These are phyloP conservation scores for Heterotis niloticus DNA, from an alignment of 2,113 vertebrate genomes.

Conservation along the genomic window DNA sequence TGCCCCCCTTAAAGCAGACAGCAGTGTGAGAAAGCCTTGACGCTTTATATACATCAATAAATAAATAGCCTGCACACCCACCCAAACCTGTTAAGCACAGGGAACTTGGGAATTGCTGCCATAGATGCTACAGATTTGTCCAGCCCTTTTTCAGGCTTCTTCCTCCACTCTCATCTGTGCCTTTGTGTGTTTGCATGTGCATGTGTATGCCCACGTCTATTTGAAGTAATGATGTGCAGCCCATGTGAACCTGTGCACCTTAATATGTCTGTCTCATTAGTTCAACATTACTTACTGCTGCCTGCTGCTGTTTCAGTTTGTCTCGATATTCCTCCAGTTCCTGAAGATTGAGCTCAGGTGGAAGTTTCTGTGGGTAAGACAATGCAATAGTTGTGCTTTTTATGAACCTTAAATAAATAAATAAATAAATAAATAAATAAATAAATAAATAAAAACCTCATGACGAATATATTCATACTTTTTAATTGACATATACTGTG, in stretches of 20 bases:
- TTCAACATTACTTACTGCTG: conserved; percentile 75
- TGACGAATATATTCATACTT: background rate
- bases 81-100: no score
- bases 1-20: no score
- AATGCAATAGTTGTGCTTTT: background rate
- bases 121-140: no score
- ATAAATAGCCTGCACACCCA: no score
- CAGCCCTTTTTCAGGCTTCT: background rate
- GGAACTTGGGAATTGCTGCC: no score
- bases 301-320: conserved; percentile 88
- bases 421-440: no score
- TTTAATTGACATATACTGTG: background rate
- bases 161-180: background rate
- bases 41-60: no score
- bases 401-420: background rate
- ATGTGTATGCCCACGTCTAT: background rate
- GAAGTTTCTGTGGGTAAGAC: conserved; percentile 76
- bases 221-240: background rate
- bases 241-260: background rate
- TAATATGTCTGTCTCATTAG: background rate
- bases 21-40: no score
- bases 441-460: background rate
- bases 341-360: conserved; percentile 84
- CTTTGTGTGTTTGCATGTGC: background rate
- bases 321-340: conserved; percentile 90